Percentiles rank a stretch among this genome's conserved stretches.
Conservation (phyloP, 37 sponge, comb jelly and placozoan genomes). For the Oopsacas minuta region DNA sequence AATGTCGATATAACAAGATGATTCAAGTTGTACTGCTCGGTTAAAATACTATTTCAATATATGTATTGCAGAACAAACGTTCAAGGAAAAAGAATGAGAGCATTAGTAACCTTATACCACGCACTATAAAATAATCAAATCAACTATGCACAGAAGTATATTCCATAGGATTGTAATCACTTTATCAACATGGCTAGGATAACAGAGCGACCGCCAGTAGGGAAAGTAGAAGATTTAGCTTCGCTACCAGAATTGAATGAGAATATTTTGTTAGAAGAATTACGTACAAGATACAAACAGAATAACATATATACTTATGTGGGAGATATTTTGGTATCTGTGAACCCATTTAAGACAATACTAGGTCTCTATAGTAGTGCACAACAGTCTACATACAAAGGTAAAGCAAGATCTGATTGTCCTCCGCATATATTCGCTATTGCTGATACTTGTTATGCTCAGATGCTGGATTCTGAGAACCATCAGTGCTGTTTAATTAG, state of each 20-base stretch:
- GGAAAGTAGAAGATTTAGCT: conserved; percentile 55
- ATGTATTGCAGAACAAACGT: background rate
- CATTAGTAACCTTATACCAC: conserved; percentile 7
- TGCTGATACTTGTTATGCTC: conserved; percentile 43
- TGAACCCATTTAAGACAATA: conserved; percentile 59
- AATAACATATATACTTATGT: conserved; percentile 68
- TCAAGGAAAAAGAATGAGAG: background rate
- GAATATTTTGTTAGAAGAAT: conserved; percentile 38
- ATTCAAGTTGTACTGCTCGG: no score
- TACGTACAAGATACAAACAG: conserved; percentile 35
- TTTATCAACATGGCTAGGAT: background rate
- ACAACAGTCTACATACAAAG: conserved; percentile 30
- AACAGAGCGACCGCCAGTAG: conserved; percentile 20
- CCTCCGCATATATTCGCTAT: conserved; percentile 67
- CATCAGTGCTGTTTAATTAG: conserved; percentile 68
- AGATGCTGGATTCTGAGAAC: conserved; percentile 31
- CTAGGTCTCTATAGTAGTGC: background rate
- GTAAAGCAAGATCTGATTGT: conserved; percentile 21
- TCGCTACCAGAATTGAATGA: conserved; percentile 41
- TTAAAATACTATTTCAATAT: no score
- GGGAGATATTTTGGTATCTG: conserved; percentile 63
- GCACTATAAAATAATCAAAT: background rate
- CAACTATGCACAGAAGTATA: background rate
- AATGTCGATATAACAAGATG: no score
- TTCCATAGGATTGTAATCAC: background rate